phyloP scores from a whole-genome alignment of 2,888 invertebrate species.

The Pollenia amentaria region DNA sequence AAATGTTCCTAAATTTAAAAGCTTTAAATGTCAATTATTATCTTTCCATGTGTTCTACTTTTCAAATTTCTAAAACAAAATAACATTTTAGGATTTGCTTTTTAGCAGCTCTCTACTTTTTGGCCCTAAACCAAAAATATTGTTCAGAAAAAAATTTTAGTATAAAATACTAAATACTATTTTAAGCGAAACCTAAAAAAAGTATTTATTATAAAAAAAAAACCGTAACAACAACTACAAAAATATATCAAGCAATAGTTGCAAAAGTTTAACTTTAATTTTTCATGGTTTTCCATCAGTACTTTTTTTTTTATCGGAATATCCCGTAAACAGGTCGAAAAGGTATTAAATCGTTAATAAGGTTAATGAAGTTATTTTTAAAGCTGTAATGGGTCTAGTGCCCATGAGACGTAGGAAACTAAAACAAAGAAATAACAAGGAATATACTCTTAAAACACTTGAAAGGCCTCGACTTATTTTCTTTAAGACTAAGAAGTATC shows the following conservation, averaged over 20 bases:
- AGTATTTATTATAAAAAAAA: not conserved
- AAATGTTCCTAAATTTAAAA: conserved; percentile 8
- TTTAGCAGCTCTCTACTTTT: conserved; percentile 18
- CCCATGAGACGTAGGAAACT: no score
- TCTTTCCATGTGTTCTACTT: not conserved
- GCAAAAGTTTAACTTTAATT: conserved; percentile 32
- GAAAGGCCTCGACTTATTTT: no score
- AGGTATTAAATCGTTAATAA: not conserved
- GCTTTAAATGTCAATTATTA: conserved; percentile 26
- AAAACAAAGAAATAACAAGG: no score
- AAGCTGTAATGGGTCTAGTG: not conserved
- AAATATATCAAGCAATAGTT: conserved; percentile 34
- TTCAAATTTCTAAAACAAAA: conserved; percentile 17
- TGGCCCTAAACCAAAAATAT: conserved; percentile 53
- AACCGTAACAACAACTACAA: conserved; percentile 12
- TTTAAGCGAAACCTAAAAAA: conserved; percentile 25
- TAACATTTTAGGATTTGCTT: not conserved
- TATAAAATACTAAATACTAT: not conserved
- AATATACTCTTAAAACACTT: no score
- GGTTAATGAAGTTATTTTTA: not conserved
- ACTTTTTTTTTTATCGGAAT: conserved; percentile 10
- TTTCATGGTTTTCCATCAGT: conserved; percentile 41
- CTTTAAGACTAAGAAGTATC: no score
- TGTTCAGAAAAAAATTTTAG: not conserved
- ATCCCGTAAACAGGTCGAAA: not conserved